Base-by-base conservation (phyloP, 2,888 invertebrate genomes). In the Sphaerophoria rueppellii region DNA sequence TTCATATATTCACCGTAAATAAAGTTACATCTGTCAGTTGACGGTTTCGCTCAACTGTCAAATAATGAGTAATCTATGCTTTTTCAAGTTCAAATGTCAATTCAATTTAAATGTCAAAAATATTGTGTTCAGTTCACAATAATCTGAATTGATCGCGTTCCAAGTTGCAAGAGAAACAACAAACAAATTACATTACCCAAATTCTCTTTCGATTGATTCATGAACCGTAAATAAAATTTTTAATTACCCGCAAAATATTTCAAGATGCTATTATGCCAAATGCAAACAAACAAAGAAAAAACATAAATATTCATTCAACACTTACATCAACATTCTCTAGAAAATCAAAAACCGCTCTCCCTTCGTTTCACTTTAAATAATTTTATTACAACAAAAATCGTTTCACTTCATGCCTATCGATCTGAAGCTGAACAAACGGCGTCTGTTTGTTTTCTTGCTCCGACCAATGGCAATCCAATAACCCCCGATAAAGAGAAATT, bases 311-410 rank as follows among this genome's bases (percentile, higher is more conserved):
- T 67, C 54, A 67, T 54, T 54, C 11, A 67, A 67, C 24, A 24
- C 67, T 67, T 67, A 54, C 67, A 54, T 54, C 37, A 54, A 54
- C 50, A 52, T 54, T 14, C 16, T 40, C 24, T 14, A 24, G 2
- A 14, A 9, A 43, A 63, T 4, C 14, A 75, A 57, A 32, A 54
- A 65, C 50, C 34, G 16, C 81, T 85, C 85, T 85, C 81, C 85
- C 81, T 81, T 85, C 72, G 85, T 85, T 81, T 85, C 85, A 85
- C 85, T 85, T 77, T 70, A 55, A 80, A 77, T 70, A 81, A 4
- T 11, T 11, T 43, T 43, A 40, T 7, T 24, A 4, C 6, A 40
- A 43, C 12, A 43, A 43, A 43, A 43, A 57, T 77, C 70, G 81
- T 85, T 85, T 85, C 85, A 85, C 85, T 81, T 83, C 75, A 70